Evolutionary conservation across 1,140 invertebrate species (phyloP).

Genomic region (Nasonia giraulti): DNA sequence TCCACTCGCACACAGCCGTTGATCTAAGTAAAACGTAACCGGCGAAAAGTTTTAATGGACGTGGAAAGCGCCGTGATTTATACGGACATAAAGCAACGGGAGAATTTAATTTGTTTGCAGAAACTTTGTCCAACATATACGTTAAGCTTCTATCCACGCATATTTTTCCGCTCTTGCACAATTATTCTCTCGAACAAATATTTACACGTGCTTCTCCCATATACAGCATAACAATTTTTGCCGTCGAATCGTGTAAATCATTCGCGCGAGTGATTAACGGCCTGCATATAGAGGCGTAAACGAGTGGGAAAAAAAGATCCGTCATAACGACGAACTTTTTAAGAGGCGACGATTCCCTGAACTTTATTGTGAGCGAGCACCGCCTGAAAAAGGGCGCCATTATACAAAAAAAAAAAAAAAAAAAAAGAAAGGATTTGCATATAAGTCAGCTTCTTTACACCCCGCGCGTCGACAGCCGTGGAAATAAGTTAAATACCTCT

Average conservation of each 20-base stretch:
- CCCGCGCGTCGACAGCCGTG: not conserved
- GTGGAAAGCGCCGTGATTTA: constrained; percentile 8
- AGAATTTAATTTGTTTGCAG: constrained; percentile 21
- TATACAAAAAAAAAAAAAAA: not conserved
- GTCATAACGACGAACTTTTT: too few species aligned
- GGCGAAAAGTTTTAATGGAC: not conserved
- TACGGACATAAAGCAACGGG: constrained; percentile 17
- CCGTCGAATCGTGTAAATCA: not conserved
- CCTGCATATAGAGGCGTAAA: too few species aligned
- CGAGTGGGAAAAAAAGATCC: too few species aligned
- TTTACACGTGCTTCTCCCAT: not conserved
- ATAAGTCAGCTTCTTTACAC: constrained; percentile 4
- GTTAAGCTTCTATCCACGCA: too few species aligned
- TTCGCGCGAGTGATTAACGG: not conserved
- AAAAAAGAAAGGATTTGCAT: not conserved
- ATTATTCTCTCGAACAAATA: not conserved
- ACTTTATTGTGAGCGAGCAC: not conserved
- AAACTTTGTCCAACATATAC: not conserved
- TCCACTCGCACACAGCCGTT: not conserved
- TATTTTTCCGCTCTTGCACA: not conserved
- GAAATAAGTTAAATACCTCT: not conserved
- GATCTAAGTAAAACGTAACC: not conserved
- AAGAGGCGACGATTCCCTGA: not conserved
- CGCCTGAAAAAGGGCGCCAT: not conserved
- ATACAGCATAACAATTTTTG: not conserved